These are phyloP conservation scores for Ephestia elutella DNA, from an alignment of 1,140 invertebrate species.

Conservation along the genomic window DNA sequence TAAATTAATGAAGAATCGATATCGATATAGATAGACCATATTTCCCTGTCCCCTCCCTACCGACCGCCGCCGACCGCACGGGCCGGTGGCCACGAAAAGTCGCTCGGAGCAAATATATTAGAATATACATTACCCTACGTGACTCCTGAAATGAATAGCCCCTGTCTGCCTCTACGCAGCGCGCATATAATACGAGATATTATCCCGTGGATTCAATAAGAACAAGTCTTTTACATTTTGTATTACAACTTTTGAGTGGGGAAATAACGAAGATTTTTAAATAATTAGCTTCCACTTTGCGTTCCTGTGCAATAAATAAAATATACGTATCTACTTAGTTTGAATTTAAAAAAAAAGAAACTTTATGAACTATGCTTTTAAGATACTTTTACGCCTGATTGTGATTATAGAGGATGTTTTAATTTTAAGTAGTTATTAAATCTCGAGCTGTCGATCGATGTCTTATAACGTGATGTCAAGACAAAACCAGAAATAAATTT, in stretches of 20 bases:
- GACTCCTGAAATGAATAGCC: slow-evolving; percentile 65
- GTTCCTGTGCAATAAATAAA: too few species aligned
- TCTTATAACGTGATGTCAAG: too few species aligned
- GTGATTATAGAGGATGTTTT: too few species aligned
- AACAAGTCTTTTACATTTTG: not conserved
- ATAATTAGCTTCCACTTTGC: not conserved
- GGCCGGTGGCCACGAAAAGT: slow-evolving; percentile 70
- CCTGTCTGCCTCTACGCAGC: slow-evolving; percentile 25
- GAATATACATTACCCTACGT: slow-evolving; percentile 73
- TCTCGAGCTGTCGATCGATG: too few species aligned
- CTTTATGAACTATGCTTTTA: too few species aligned
- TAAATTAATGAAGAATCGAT: slow-evolving; percentile 17
- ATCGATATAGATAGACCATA: slow-evolving; percentile 17
- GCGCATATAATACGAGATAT: slow-evolving; percentile 7
- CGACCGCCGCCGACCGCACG: slow-evolving; percentile 65
- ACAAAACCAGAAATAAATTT: too few species aligned
- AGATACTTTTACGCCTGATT: too few species aligned
- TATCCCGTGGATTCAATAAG: not conserved
- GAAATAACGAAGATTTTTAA: not conserved
- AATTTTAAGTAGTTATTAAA: too few species aligned
- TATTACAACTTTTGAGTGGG: not conserved
- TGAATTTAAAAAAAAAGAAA: too few species aligned
- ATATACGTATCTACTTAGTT: not conserved
- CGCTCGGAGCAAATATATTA: slow-evolving; percentile 71
- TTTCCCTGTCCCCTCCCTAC: slow-evolving; percentile 23